Base-by-base conservation (phyloP, 2,113 vertebrate species). In the Myiagra hebetior region DNA sequence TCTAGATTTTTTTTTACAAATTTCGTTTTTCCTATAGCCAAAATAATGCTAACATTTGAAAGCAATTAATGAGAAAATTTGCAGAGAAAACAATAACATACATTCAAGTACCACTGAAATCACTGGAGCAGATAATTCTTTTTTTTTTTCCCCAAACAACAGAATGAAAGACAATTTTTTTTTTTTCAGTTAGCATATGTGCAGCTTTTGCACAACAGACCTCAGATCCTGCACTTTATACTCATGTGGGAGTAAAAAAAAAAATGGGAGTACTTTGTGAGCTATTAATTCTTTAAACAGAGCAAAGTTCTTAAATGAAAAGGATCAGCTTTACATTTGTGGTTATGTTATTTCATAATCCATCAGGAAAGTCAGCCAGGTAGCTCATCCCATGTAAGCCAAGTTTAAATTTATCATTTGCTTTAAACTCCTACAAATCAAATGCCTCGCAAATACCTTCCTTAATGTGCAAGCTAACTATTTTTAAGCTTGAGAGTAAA, bases 31-130 rank as follows among this genome's bases (percentile, higher is more conserved):
- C 74, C 64, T 92, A 91, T 92, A 92, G 84, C 53, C 91, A 95
- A 83, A 89, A 97, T 96, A 95, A 94, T 57, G 63, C 57, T 85
- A 97, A 93, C 82, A 94, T 95, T 95, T 89, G 62, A 96, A 95
- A 95, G 93, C 95, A 96, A 97, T 96, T 97, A 96, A 96, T 95
- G 95, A 80, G 89, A 95, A 92, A 96, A 95, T 91, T 91, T 96
- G 89, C 91, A 89, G 80, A 87, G 70, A 95, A 96, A 94, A 96
- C 89, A 96, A 52, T 91, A 94, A 92, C 84, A 87, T 86, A 96
- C 69, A 93, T 87, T 95, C 90, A 93, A 90, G 67, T 92, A 95
- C 73, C 85, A 91, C 88, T 89, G 95, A 96, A 97, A 95, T 92
- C 94, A 94, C 83, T 95, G 93, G 80, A 96, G 95, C 93, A 95